Evolutionary conservation across 2,797 vertebrate genomes (phyloP).

Genomic region (Gorsachius magnificus): DNA sequence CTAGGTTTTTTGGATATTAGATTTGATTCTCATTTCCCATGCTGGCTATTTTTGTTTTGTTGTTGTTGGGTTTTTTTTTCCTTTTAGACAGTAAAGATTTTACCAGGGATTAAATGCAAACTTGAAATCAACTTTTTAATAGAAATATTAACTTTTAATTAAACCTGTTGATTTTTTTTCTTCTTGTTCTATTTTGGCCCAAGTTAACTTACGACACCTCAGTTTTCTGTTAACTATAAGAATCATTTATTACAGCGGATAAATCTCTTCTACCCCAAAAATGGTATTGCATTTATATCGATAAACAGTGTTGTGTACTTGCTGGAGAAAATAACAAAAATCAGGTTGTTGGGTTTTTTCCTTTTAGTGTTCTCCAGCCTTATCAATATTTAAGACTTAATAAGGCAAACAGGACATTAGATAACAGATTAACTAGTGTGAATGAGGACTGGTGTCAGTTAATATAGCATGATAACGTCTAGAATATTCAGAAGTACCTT

Average conservation of each 20-base stretch:
- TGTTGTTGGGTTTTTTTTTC: not conserved
- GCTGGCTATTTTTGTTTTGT: not conserved
- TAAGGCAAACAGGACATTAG: not conserved
- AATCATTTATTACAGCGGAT: rapidly evolving
- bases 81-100: not conserved
- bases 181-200: not conserved
- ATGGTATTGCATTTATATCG: not conserved
- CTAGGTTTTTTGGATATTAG: rapidly evolving
- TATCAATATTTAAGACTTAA: not conserved
- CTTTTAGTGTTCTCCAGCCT: not conserved
- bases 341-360: rapidly evolving
- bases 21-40: not conserved
- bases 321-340: not conserved
- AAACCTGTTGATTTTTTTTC: not conserved
- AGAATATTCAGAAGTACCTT: not conserved
- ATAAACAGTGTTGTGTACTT: not conserved
- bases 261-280: not conserved
- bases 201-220: not conserved
- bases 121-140: not conserved
- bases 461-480: not conserved
- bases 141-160: not conserved
- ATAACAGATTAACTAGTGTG: not conserved
- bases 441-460: not conserved
- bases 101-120: not conserved
- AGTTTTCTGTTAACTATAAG: not conserved